Evolutionary conservation across 2,797 vertebrate genomes (phyloP).

Genomic region (Corythornis leucogaster): DNA sequence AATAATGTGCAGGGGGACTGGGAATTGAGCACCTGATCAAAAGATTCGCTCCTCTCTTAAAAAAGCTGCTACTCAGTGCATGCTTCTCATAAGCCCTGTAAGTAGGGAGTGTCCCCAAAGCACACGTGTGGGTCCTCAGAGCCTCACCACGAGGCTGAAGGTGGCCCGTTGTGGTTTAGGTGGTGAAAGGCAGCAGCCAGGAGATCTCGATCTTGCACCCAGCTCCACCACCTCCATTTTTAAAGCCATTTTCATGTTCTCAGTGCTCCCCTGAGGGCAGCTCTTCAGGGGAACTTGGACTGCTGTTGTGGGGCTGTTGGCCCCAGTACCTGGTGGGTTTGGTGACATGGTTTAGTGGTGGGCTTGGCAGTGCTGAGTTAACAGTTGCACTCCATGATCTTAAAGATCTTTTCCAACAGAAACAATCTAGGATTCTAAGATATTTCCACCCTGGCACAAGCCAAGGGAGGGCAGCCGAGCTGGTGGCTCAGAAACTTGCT

Average conservation of each 20-base stretch:
- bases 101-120: background rate
- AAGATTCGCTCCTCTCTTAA: background rate
- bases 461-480: background rate
- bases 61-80: background rate
- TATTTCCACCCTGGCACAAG: background rate
- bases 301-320: background rate
- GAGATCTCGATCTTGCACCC: background rate
- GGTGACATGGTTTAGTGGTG: background rate
- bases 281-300: background rate
- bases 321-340: background rate
- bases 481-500: background rate
- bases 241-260: background rate
- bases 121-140: background rate
- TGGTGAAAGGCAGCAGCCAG: background rate
- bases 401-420: too few species aligned
- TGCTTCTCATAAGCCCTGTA: background rate
- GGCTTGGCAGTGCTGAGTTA: background rate
- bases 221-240: background rate
- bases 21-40: background rate
- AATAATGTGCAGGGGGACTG: background rate
- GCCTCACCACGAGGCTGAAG: background rate
- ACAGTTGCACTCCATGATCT: too few species aligned
- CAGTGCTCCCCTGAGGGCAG: background rate
- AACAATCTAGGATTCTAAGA: background rate
- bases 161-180: rapidly evolving